Evolutionary conservation across 2,113 vertebrate species (phyloP).

Genomic region (Oplegnathus fasciatus): DNA sequence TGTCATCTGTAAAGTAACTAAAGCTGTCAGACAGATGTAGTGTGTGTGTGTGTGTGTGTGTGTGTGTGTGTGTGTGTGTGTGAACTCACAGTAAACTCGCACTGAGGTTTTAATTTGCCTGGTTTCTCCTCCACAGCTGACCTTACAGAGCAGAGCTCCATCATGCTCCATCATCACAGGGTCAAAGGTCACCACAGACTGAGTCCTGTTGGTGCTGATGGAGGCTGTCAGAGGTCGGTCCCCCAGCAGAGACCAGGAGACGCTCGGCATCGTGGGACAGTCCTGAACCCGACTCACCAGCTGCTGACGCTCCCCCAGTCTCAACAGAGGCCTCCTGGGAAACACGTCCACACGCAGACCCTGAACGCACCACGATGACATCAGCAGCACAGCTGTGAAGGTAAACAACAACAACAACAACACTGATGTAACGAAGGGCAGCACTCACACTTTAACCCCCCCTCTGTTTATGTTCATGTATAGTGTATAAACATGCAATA

Average conservation of each 20-base stretch:
- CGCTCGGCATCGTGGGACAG: conserved; percentile 41
- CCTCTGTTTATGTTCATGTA: too few relatives aligned
- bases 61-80: background rate
- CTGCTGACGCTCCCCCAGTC: conserved; percentile 61
- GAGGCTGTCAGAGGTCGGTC: conserved; percentile 70
- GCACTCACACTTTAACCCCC: too few relatives aligned
- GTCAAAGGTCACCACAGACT: conserved; percentile 66
- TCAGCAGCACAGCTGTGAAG: conserved; percentile 47
- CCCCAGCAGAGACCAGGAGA: conserved; percentile 61
- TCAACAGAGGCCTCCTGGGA: conserved; percentile 63
- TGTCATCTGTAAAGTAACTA: too few relatives aligned
- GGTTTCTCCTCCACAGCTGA: conserved; percentile 31
- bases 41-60: background rate
- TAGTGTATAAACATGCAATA: too few relatives aligned
- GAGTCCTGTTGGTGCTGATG: rapidly evolving
- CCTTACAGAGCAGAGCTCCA: conserved; percentile 64
- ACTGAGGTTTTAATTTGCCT: conserved; percentile 6
- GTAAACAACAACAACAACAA: conserved; percentile 22
- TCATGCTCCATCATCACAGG: conserved; percentile 67
- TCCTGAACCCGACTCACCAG: conserved; percentile 63
- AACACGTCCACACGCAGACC: conserved; percentile 54
- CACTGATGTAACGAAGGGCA: background rate
- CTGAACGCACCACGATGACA: conserved; percentile 52
- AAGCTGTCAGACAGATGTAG: too few relatives aligned
- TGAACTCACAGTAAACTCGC: conserved; percentile 79